These are phyloP conservation scores for Congeria kusceri DNA, from an alignment of 2,888 invertebrate genomes.

Conservation along the genomic window DNA sequence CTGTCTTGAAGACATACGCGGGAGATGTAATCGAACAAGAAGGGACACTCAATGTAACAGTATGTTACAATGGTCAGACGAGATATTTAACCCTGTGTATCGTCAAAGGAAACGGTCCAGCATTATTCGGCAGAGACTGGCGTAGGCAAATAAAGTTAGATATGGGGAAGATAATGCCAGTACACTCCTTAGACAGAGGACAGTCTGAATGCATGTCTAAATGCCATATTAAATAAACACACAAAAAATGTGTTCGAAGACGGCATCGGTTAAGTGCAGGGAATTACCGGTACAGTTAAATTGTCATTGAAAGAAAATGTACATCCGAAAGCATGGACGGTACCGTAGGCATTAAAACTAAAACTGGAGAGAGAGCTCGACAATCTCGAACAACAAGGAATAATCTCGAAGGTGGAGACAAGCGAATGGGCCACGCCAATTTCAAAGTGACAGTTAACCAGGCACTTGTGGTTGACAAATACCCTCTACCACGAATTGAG, in stretches of 20 bases:
- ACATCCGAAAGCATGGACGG: slow-evolving; percentile 54
- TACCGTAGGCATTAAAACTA: slow-evolving; percentile 51
- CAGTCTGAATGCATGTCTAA: not conserved
- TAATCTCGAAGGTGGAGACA: slow-evolving; percentile 19
- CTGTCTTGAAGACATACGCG: too few species aligned
- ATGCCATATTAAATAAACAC: not conserved
- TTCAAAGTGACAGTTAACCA: slow-evolving; percentile 70
- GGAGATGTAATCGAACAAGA: not conserved
- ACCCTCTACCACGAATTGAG: slow-evolving; percentile 67
- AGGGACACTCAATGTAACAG: not conserved
- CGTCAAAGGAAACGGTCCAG: slow-evolving; percentile 26
- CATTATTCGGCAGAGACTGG: slow-evolving; percentile 37
- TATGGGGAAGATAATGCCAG: too few species aligned
- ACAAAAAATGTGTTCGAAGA: slow-evolving; percentile 19
- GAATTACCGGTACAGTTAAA: slow-evolving; percentile 43
- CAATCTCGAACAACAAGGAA: slow-evolving; percentile 14
- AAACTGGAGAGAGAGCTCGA: slow-evolving; percentile 33
- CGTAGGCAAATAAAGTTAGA: too few species aligned
- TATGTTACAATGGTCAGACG: not conserved
- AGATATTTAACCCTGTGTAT: not conserved
- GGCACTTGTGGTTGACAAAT: slow-evolving; percentile 72
- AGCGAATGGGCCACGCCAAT: slow-evolving; percentile 43
- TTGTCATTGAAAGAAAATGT: slow-evolving; percentile 36
- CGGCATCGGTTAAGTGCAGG: slow-evolving; percentile 33
- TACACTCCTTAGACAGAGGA: too few species aligned